Evolutionary conservation across 1,140 invertebrate genomes (phyloP).

Genomic region (Heliconius congener): DNA sequence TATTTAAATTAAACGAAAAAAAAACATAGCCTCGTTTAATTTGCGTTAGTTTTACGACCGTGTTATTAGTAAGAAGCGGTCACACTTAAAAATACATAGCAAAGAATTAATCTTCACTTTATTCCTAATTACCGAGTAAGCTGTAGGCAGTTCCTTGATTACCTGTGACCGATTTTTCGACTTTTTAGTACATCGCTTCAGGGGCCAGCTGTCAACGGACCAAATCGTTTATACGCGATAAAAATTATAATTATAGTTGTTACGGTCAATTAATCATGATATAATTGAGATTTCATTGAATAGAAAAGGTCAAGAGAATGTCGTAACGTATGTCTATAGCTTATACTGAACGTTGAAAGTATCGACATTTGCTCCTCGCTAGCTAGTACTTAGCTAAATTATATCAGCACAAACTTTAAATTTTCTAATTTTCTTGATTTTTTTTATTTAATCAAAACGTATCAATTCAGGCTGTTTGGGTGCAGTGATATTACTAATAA

Average conservation of each 20-base stretch:
- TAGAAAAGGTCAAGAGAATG: constrained; percentile 42
- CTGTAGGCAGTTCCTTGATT: constrained; percentile 35
- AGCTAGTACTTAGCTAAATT: no score
- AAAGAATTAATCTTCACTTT: constrained; percentile 17
- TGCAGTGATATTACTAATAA: no score
- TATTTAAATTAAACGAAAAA: neutral
- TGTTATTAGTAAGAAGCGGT: constrained; percentile 9
- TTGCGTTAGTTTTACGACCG: constrained; percentile 3
- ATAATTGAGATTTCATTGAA: constrained; percentile 59
- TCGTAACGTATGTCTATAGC: constrained; percentile 1
- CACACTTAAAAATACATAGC: neutral
- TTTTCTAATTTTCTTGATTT: no score
- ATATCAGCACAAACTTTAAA: no score
- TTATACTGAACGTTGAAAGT: neutral
- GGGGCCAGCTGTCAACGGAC: constrained; percentile 53
- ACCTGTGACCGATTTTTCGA: constrained; percentile 43
- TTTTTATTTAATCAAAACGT: no score
- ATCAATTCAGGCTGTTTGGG: no score
- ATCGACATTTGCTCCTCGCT: no score
- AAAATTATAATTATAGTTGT: constrained; percentile 58
- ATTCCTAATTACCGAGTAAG: constrained; percentile 29
- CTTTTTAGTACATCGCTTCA: constrained; percentile 52
- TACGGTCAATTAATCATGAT: constrained; percentile 57
- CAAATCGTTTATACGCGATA: constrained; percentile 46
- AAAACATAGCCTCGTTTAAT: neutral